These are phyloP conservation scores for Druon quercuslanigerum DNA, from an alignment of 1,140 invertebrate species.

Conservation along the genomic window DNA sequence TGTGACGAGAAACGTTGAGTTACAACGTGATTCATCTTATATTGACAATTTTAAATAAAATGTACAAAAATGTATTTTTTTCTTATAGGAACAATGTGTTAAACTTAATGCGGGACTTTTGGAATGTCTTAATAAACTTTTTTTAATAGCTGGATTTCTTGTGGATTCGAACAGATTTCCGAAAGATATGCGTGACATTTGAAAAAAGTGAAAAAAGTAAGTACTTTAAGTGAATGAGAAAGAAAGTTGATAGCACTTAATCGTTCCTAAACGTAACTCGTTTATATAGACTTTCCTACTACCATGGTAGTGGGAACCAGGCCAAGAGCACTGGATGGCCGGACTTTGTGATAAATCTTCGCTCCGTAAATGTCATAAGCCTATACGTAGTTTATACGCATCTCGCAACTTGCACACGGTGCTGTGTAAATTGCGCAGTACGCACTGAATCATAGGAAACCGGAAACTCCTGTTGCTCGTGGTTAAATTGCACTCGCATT, in stretches of 20 bases:
- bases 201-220: neutral
- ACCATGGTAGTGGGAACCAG: slow-evolving; percentile 50
- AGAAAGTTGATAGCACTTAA: neutral
- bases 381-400: neutral
- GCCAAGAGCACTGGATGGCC: slow-evolving; percentile 56
- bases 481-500: too few species aligned
- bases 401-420: neutral
- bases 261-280: too few species aligned
- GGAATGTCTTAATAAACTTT: too few species aligned
- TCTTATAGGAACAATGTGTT: too few species aligned
- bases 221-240: neutral
- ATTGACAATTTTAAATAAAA: too few species aligned
- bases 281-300: neutral
- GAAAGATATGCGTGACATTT: too few species aligned
- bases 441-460: slow-evolving; percentile 28
- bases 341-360: slow-evolving; percentile 56
- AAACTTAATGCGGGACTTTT: too few species aligned
- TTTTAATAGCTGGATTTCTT: too few species aligned
- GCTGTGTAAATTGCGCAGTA: slow-evolving; percentile 44
- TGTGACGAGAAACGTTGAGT: too few species aligned
- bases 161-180: too few species aligned
- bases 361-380: slow-evolving; percentile 33
- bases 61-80: too few species aligned
- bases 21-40: too few species aligned
- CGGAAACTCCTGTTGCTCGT: neutral